Evolutionary conservation across 2,113 vertebrate genomes (phyloP).

Genomic region (Pristiophorus japonicus): DNA sequence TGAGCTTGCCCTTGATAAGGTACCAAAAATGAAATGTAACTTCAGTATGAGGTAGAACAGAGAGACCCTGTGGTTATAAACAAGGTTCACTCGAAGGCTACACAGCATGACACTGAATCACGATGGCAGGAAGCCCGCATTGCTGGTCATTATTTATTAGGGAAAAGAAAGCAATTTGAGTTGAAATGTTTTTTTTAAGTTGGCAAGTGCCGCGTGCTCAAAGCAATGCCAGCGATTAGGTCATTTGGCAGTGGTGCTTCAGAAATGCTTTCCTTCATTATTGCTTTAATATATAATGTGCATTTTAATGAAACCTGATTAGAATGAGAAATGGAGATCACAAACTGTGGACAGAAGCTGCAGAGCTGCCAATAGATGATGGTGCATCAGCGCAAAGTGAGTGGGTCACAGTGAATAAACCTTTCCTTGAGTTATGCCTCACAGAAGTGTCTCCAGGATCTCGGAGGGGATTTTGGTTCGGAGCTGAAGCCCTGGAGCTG

Average conservation of each 20-base stretch:
- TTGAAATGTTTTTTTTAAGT: not conserved
- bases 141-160: not conserved
- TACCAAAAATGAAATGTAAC: not conserved
- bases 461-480: not conserved
- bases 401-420: not conserved
- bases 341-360: not conserved
- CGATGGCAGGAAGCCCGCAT: not conserved
- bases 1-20: not conserved
- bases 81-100: not conserved
- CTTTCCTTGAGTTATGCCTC: not conserved
- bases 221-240: not conserved
- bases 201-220: not conserved
- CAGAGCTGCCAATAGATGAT: not conserved
- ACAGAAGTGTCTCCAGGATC: not conserved
- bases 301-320: slow-evolving; percentile 25
- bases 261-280: not conserved
- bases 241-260: not conserved
- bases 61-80: not conserved
- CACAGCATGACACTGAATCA: not conserved
- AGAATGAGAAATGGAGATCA: not conserved
- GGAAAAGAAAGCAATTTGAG: not conserved
- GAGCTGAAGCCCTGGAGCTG: not conserved
- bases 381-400: not conserved
- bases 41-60: not conserved
- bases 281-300: not conserved